Conservation (phyloP, 2,113 vertebrate genomes). For the Maccullochella peelii region DNA sequence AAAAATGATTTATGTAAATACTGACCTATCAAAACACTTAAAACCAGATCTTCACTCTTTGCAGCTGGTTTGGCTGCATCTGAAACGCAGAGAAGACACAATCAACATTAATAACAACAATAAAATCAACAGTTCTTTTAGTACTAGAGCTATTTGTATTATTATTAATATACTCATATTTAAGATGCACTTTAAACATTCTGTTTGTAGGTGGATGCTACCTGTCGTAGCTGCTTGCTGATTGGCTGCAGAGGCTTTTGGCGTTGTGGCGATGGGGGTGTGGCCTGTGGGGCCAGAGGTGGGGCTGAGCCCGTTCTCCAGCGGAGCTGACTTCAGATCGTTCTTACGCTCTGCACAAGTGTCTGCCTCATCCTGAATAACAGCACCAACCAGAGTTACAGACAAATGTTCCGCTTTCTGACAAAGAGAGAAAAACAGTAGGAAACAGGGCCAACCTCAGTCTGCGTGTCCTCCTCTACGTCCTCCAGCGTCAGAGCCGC, state of each 20-base stretch:
- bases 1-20: background rate
- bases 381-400: background rate
- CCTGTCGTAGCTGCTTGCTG: conserved; percentile 66
- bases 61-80: conserved; percentile 92
- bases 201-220: conserved; percentile 15
- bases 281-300: conserved; percentile 87
- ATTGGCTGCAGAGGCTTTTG: conserved; percentile 73
- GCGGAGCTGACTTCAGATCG: conserved; percentile 88
- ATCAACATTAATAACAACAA: background rate
- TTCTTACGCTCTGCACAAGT: conserved; percentile 86
- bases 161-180: background rate
- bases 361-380: conserved; percentile 87
- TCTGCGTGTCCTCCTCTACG: conserved; percentile 90
- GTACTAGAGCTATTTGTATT: fast-evolving
- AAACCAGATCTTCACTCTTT: conserved; percentile 96
- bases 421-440: fast-evolving
- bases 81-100: conserved; percentile 68
- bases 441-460: conserved; percentile 85
- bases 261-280: conserved; percentile 61
- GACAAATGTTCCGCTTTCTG: fast-evolving
- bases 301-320: conserved; percentile 94
- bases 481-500: conserved; percentile 96
- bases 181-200: background rate
- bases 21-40: conserved; percentile 95
- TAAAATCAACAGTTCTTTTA: background rate